phyloP scores from a whole-genome alignment of 1,140 invertebrate genomes.

The Camponotus pennsylvanicus region DNA sequence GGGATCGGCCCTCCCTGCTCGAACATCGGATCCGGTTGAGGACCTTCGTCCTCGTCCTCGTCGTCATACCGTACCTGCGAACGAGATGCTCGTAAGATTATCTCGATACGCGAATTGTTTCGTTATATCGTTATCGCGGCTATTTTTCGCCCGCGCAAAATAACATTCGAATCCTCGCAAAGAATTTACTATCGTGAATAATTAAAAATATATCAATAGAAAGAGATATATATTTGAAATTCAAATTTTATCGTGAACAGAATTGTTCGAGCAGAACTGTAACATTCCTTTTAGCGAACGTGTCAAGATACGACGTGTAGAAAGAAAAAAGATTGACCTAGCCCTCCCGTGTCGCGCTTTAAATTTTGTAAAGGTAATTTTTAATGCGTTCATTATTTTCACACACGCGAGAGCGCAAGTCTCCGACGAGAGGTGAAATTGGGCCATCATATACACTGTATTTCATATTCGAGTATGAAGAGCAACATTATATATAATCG shows the following conservation, averaged over 20 bases:
- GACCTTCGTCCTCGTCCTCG: constrained; percentile 98
- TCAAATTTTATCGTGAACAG: constrained; percentile 27
- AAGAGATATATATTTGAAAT: constrained; percentile 4
- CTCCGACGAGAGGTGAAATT: constrained; percentile 9
- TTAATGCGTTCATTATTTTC: constrained; percentile 23
- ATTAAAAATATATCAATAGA: constrained; percentile 2
- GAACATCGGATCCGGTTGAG: constrained; percentile 96
- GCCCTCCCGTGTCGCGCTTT: background rate
- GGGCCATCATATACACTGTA: constrained; percentile 42
- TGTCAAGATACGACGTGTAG: background rate
- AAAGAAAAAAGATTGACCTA: background rate
- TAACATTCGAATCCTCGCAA: background rate
- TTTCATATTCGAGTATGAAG: constrained; percentile 38
- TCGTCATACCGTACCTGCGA: constrained; percentile 96
- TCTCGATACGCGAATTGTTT: background rate
- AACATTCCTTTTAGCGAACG: constrained; percentile 46
- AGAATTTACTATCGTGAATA: constrained; percentile 2
- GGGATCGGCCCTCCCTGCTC: constrained; percentile 96
- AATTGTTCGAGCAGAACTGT: constrained; percentile 21
- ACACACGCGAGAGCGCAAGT: background rate
- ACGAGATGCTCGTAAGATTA: constrained; percentile 60
- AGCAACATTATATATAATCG: constrained; percentile 57
- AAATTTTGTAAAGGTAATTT: constrained; percentile 12
- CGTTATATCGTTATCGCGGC: background rate
- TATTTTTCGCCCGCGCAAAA: constrained; percentile 21